These are phyloP conservation scores for Drosophila azteca DNA, from an alignment of 1,140 invertebrate genomes.

Conservation along the genomic window DNA sequence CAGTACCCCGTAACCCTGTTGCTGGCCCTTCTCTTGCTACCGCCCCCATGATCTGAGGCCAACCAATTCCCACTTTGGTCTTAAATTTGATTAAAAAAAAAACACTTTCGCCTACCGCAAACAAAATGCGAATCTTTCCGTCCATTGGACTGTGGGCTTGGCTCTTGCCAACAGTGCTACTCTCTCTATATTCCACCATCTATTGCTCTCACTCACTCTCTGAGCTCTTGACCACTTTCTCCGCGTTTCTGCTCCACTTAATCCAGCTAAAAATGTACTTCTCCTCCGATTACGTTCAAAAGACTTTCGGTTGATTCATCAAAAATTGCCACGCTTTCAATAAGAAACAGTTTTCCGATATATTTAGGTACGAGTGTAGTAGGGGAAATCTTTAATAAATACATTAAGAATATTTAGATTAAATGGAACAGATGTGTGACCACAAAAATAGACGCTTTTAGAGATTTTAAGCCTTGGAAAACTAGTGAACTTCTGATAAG, in stretches of 20 bases:
- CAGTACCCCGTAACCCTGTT: constrained; percentile 2
- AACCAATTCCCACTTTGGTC: constrained; percentile 8
- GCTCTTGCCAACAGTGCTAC: background rate
- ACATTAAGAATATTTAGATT: too few relatives aligned
- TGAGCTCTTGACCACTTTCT: background rate
- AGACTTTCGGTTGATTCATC: background rate
- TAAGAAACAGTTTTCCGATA: too few relatives aligned
- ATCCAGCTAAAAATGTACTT: constrained; percentile 55
- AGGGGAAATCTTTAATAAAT: too few relatives aligned
- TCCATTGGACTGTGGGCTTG: constrained; percentile 65
- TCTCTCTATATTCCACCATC: too few relatives aligned
- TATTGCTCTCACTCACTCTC: background rate
- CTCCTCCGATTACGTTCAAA: constrained; percentile 19
- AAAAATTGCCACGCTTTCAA: too few relatives aligned
- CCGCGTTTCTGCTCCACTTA: constrained; percentile 41
- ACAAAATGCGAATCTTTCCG: constrained; percentile 54
- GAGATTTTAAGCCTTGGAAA: too few relatives aligned
- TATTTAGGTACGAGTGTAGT: too few relatives aligned
- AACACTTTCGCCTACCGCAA: constrained; percentile 59
- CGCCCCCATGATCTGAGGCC: background rate
- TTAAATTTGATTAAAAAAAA: constrained; percentile 30
- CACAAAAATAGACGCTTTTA: too few relatives aligned
- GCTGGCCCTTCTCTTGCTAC: background rate
- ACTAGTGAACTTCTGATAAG: too few relatives aligned
- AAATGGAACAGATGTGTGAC: too few relatives aligned